A percentile compares a stretch with the other conserved stretches of the same genome.
These are phyloP conservation scores for Hirtodrosophila histrioides DNA, from an alignment of 2,888 invertebrate genomes.

Conservation along the genomic window DNA sequence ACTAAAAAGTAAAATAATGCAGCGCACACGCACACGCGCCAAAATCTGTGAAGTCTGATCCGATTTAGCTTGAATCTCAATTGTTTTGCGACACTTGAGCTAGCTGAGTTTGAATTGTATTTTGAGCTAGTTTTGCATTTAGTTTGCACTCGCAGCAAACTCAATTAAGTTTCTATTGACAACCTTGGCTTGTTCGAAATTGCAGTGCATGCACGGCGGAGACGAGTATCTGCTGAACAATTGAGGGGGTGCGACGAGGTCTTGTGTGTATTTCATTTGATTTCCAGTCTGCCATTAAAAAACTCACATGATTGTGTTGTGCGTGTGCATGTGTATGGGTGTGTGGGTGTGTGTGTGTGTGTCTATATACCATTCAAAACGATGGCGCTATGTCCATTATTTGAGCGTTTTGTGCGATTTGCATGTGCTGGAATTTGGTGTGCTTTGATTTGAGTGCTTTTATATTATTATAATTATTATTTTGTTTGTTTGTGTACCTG, in stretches of 20 bases:
- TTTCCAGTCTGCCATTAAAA: conserved; percentile 23
- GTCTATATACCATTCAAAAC: conserved; percentile 48
- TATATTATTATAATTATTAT: conserved; percentile 13
- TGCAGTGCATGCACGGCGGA: conserved; percentile 46
- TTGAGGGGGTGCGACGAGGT: conserved; percentile 26
- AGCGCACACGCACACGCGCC: conserved; percentile 1
- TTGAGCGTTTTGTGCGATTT: conserved; percentile 53
- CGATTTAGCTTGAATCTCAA: no score
- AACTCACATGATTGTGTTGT: conserved; percentile 8
- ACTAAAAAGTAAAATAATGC: conserved; percentile 2
- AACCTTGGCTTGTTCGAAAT: conserved; percentile 40
- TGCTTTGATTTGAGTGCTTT: conserved; percentile 26
- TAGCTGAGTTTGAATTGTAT: no score
- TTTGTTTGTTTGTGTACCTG: conserved; percentile 1
- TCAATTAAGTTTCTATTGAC: conserved; percentile 27
- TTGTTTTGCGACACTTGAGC: no score
- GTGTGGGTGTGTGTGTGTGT: conserved; percentile 39
- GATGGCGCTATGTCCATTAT: conserved; percentile 39
- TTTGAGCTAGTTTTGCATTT: conserved; percentile 1
- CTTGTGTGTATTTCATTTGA: conserved; percentile 12
- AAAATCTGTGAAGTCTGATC: no score
- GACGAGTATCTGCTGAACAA: conserved; percentile 3
- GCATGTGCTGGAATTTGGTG: conserved; percentile 57
- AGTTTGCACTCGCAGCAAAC: conserved; percentile 5
- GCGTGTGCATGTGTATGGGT: conserved; percentile 19